Base-by-base conservation (phyloP, 2,888 invertebrate species). In the Lagria hirta region DNA sequence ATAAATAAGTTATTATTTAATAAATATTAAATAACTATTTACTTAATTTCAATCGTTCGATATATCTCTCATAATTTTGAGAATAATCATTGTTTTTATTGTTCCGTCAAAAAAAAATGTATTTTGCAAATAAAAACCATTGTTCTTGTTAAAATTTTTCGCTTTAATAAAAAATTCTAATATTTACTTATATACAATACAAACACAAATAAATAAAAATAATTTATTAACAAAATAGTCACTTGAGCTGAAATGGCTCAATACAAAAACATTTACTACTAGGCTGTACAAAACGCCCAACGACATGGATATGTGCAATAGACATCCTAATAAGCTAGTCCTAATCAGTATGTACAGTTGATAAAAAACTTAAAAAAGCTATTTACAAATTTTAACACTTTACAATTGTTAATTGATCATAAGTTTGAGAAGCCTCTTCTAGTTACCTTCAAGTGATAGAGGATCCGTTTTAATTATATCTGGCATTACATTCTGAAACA, bases 401-500 rank as follows among this genome's bases (percentile, higher is more conserved):
- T 30, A 23, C 16, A 40, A 20, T 14, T 23, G 21, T n/a, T 11
- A 21, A 28, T 6, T 23, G 8, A 23, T 26, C 20, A 20, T 12
- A 11, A 18, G 10, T 17, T 16, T 11, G 14, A 35, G 8, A 15
- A 15, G 5, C 12, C 2, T 11, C 8, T 11, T 26, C 13, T 54
- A 54, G 48, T 57, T 55, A 13, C 55, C 57, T 52, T 62, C 62
- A 45, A 61, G 55, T n/a, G 51, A 57, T 4, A 65, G 52, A 4
- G 66, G 65, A 46, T 66, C 66, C 5, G 63, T 24, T 47, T 65
- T 66, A 23, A 66, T 64, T 42, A 65, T 59, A 7, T 65, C 64
- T n/a, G 64, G 60, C 52, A 62, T 53, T n/a, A 66, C 57, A 32
- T 55, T 56, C 64, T 65, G 57, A 23, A 61, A 63, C 34, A 46